Conservation (phyloP, 2,888 invertebrate species). For the Tridacna gigas region DNA sequence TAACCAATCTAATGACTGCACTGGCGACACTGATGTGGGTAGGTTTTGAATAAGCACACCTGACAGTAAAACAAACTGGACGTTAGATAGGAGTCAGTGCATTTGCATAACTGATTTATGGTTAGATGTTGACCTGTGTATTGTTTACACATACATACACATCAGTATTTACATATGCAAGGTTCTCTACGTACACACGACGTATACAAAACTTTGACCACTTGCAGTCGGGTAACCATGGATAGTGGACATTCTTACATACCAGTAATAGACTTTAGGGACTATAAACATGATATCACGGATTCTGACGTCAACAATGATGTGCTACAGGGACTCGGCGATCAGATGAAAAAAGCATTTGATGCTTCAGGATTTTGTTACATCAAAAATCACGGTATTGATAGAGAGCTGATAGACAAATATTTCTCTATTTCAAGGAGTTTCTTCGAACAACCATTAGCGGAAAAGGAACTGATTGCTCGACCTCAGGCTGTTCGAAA, state of each 20-base stretch:
- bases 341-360: constrained; percentile 40
- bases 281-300: not conserved
- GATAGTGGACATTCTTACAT: not conserved
- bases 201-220: too few species aligned
- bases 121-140: too few species aligned
- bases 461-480: not conserved
- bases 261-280: constrained; percentile 30
- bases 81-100: too few species aligned
- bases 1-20: too few species aligned
- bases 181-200: not conserved
- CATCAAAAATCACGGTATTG: constrained; percentile 58
- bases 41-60: too few species aligned
- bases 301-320: not conserved
- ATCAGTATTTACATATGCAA: too few species aligned
- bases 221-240: too few species aligned
- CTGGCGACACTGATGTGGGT: too few species aligned
- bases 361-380: constrained; percentile 53
- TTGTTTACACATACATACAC: too few species aligned
- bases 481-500: not conserved
- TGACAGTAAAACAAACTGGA: too few species aligned
- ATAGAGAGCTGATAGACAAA: constrained; percentile 1
- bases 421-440: constrained; percentile 22
- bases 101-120: too few species aligned
- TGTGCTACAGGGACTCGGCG: constrained; percentile 25
- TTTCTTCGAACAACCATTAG: constrained; percentile 53